Base-by-base conservation (phyloP, 2,888 invertebrate genomes). In the Hemaris fuciformis region DNA sequence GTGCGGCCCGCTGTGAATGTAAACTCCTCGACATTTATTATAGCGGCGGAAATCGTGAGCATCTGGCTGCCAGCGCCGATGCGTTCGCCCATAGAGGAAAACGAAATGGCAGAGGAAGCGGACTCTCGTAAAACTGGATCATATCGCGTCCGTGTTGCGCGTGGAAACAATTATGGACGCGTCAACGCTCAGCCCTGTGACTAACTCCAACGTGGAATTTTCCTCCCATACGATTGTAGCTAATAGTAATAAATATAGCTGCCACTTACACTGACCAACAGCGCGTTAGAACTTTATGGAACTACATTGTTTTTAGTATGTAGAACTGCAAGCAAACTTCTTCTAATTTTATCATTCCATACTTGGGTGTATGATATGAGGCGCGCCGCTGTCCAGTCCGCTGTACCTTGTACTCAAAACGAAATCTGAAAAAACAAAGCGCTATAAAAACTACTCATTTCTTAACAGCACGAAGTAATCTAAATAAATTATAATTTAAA, bases 21-120 rank as follows among this genome's bases (percentile, higher is more conserved):
- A 80, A 84, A 83, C 83, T 80, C 76, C 74, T 76, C 67, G 71
- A 67, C 75, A 77, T 79, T 75, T 76, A 76, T 80, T 80, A 80
- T 80, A 75, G 68, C 73, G 68, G 71, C 82, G 85, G 83, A 86
- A 85, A 84, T 83, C 71, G 79, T 76, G 72, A 77, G 77, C 88
- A 88, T 88, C 87, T 88, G 88, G 82, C 68, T 68, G 34, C 38
- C 38, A 60, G 41, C 41, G 42, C 60, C 64, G 69, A 67, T 68
- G 70, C 71, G 71, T 70, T 73, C 70, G 69, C 71, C 70, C 72
- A 71, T 76, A 76, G 78, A 82, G 81, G 83, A 81, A 84, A 84
- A 81, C 77, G 67, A 79, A 85, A 87, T 83, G 81, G 74, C 77
- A 76, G 79, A 80, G 72, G 87, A 87, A 85, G 76, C 70, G 69